Percentiles rank a stretch among this genome's conserved stretches.
Evolutionary conservation across 2,888 invertebrate genomes (phyloP).

Genomic region (Epiblema foenella): DNA sequence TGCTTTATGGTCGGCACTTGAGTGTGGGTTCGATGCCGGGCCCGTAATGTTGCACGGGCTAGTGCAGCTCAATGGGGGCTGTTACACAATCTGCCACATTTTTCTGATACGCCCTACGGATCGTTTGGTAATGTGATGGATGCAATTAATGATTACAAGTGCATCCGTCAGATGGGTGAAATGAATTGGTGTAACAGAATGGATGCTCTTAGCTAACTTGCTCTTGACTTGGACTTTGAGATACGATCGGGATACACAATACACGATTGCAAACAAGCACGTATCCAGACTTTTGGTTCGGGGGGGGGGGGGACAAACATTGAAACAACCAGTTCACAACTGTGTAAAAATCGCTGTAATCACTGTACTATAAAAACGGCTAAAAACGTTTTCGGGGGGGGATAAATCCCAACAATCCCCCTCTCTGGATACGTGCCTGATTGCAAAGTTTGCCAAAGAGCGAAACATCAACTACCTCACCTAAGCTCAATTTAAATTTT

Average conservation of each 20-base stretch:
- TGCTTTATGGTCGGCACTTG: slow-evolving; percentile 83
- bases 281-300: too few relatives aligned
- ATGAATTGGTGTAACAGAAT: slow-evolving; percentile 18
- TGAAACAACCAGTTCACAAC: too few relatives aligned
- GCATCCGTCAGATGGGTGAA: slow-evolving; percentile 28
- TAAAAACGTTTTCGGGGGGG: too few relatives aligned
- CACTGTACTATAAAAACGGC: too few relatives aligned
- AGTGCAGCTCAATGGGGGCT: slow-evolving; percentile 71
- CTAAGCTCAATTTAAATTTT: too few relatives aligned
- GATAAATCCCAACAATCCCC: too few relatives aligned
- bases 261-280: too few relatives aligned
- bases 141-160: slow-evolving; percentile 33
- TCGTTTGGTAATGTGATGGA: slow-evolving; percentile 43
- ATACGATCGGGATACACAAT: background rate
- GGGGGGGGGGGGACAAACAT: too few relatives aligned
- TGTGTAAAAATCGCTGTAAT: too few relatives aligned
- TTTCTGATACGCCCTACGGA: slow-evolving; percentile 59
- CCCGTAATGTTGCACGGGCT: slow-evolving; percentile 75
- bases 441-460: too few relatives aligned
- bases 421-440: too few relatives aligned
- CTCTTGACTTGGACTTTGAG: slow-evolving; percentile 18
- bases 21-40: slow-evolving; percentile 71
- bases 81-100: slow-evolving; percentile 83
- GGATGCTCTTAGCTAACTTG: slow-evolving; percentile 9
- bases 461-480: too few relatives aligned